Evolutionary conservation across 1,140 invertebrate genomes (phyloP).

Genomic region (Lethrus apterus): DNA sequence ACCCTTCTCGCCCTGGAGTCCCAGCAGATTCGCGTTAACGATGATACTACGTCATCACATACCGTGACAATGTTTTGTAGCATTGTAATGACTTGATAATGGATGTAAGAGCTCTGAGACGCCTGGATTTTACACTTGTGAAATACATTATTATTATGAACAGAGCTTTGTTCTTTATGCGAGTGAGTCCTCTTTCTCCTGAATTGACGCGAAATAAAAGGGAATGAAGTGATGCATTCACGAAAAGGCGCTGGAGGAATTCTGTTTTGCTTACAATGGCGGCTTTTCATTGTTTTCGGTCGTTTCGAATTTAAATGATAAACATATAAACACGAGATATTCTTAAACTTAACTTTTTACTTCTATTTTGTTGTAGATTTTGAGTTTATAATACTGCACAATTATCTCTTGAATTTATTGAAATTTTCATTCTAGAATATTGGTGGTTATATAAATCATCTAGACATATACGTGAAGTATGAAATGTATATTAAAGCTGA

Average conservation of each 20-base stretch:
- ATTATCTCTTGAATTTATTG: no score
- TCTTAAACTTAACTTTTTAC: no score
- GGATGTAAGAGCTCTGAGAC: constrained; percentile 23
- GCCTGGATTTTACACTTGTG: constrained; percentile 25
- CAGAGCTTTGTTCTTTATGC: constrained; percentile 20
- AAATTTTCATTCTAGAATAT: no score
- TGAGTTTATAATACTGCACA: no score
- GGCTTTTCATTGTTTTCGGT: no score
- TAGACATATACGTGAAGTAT: no score
- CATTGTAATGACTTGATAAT: constrained; percentile 25
- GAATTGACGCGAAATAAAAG: constrained; percentile 23
- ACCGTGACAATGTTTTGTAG: constrained; percentile 25
- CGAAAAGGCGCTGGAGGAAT: constrained; percentile 9
- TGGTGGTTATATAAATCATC: no score
- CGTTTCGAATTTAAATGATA: constrained; percentile 10
- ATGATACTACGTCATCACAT: constrained; percentile 25
- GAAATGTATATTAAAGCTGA: no score
- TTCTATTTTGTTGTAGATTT: no score
- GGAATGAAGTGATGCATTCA: constrained; percentile 21
- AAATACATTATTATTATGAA: constrained; percentile 26
- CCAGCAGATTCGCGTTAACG: constrained; percentile 16
- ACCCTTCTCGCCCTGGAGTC: constrained; percentile 8
- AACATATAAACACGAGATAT: no score
- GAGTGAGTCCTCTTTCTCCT: constrained; percentile 16
- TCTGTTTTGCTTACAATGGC: constrained; percentile 11